phyloP scores from a whole-genome alignment of 2,797 vertebrate species.

The Aulostomus chinensis region DNA sequence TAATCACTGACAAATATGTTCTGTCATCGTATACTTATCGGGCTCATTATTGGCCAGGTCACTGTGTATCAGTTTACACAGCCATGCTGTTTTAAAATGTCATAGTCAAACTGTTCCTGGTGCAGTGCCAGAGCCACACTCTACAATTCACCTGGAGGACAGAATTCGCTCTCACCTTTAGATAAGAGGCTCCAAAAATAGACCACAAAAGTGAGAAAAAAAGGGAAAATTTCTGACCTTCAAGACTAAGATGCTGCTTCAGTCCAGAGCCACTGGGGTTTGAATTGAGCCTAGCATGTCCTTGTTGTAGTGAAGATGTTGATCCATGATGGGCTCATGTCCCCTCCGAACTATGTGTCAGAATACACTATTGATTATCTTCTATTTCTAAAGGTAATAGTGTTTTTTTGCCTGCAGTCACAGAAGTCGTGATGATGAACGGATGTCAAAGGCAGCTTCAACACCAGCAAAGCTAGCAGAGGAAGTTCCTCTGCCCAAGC shows the following conservation, averaged over 20 bases:
- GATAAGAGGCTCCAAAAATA: slow-evolving; percentile 79
- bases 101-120: slow-evolving; percentile 18
- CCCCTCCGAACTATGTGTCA: slow-evolving; percentile 26
- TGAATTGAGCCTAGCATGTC: not conserved
- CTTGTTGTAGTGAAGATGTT: slow-evolving; percentile 3
- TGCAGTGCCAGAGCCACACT: slow-evolving; percentile 34
- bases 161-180: slow-evolving; percentile 58
- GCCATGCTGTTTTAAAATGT: slow-evolving; percentile 23
- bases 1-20: too few species aligned
- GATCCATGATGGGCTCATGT: slow-evolving; percentile 8
- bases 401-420: slow-evolving; percentile 77
- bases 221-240: slow-evolving; percentile 71
- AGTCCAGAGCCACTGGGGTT: slow-evolving; percentile 10
- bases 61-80: not conserved
- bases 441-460: slow-evolving; percentile 86
- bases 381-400: slow-evolving; percentile 25
- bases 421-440: slow-evolving; percentile 93
- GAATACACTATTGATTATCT: slow-evolving; percentile 39
- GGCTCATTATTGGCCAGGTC: too few species aligned
- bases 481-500: slow-evolving; percentile 83
- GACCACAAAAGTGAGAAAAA: slow-evolving; percentile 59
- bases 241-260: slow-evolving; percentile 56
- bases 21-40: too few species aligned
- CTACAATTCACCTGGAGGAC: slow-evolving; percentile 61
- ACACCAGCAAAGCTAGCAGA: slow-evolving; percentile 89